phyloP scores from a whole-genome alignment of 92 coral and sea anemone species.

The Epizoanthus illoricatus region DNA sequence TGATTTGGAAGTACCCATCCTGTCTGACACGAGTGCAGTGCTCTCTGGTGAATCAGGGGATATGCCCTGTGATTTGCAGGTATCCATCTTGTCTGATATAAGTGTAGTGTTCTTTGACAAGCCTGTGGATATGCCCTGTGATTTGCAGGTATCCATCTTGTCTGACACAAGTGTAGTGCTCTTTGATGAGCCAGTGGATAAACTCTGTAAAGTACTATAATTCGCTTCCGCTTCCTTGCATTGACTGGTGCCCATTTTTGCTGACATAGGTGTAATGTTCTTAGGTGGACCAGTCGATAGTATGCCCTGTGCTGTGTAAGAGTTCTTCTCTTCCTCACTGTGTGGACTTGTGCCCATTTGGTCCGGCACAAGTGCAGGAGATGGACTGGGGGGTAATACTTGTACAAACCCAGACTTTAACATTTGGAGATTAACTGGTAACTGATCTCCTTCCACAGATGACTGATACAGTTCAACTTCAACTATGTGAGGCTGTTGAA shows the following conservation, averaged over 20 bases:
- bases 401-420: slow-evolving; percentile 11
- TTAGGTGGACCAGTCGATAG: background rate
- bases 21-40: too few species aligned
- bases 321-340: background rate
- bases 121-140: background rate
- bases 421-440: slow-evolving; percentile 13
- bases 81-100: background rate
- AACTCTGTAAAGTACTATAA: background rate
- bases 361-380: background rate
- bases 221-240: background rate
- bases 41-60: background rate
- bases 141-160: background rate
- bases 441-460: background rate
- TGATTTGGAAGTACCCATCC: background rate
- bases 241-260: background rate
- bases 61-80: background rate
- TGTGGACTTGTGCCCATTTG: too few species aligned
- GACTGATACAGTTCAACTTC: slow-evolving; percentile 22
- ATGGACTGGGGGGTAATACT: background rate
- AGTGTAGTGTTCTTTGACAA: background rate
- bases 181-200: background rate
- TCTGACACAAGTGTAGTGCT: background rate
- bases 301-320: background rate
- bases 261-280: background rate
- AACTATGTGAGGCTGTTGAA: slow-evolving; percentile 1